Evolutionary conservation across 1,140 invertebrate species (phyloP), one percentile per base, ranked within the genome.

Genomic region (Neodiprion pinetum): DNA sequence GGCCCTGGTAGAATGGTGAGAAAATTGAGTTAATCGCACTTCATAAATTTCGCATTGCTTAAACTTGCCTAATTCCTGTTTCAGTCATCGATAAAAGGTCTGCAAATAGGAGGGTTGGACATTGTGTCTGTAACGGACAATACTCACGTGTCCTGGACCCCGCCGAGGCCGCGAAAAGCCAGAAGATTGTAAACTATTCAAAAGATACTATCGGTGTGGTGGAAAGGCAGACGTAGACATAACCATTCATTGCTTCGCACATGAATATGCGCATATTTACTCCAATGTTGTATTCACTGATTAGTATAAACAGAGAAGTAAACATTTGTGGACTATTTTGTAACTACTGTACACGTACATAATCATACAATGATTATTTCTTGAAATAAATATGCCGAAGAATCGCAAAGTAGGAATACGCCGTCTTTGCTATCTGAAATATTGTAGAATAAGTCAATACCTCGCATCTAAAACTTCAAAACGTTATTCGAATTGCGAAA

Each of bases 41-140:
- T 14, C 3, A 1, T 67, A 65, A 68, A 50, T 77, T 70, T 67
- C 23, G 71, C 3, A 48, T 76, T 72, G 73, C 72, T 70, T 73
- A 73, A 76, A 77, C 72, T 72, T 70, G 53, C 23, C 47, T 71
- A 66, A 73, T 65, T 77, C 75, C 65, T 77, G 73, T 79, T 85
- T 73, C 87, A 96, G 95, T 93, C 95, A 74, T 93, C 96, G n/a
- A 92, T 99, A 50, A 98, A 98, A 91, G 97, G 97, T 7, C 84
- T 99, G 14, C 92, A 96, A 87, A 95, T 97, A 92, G 92, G 93
- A 72, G 97, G 97, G 9, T 79, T 98, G 17, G 92, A 97, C 75
- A 94, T 99, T 74, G 90, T 98, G 21, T 98, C 96, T 12, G 91
- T 99, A 21, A 97, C 97, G 8, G 97, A 99, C 86, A 91, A 89